phyloP scores from a whole-genome alignment of 1,140 invertebrate species.

The Drosophila micromelanica region DNA sequence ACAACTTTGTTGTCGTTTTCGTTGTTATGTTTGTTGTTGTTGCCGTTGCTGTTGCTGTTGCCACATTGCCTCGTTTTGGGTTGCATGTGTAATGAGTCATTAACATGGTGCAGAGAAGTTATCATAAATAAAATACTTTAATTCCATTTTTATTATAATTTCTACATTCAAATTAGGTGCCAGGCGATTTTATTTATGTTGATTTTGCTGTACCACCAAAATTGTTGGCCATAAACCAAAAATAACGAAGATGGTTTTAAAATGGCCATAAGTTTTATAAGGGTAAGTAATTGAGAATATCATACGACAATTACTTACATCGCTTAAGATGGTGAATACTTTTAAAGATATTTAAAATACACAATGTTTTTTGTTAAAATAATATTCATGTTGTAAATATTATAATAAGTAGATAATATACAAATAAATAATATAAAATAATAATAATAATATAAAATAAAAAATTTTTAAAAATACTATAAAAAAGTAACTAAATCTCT shows the following conservation, averaged over 20 bases:
- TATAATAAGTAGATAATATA: too few relatives aligned
- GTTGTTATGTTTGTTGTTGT: constrained; percentile 8
- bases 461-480: too few relatives aligned
- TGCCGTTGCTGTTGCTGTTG: constrained; percentile 8
- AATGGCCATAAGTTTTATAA: constrained; percentile 1
- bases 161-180: constrained; percentile 72
- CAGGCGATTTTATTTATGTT: constrained; percentile 70
- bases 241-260: constrained; percentile 2
- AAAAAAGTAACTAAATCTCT: too few relatives aligned
- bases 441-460: too few relatives aligned
- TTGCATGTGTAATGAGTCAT: constrained; percentile 82
- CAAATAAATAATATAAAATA: too few relatives aligned
- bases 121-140: constrained; percentile 44
- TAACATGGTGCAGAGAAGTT: constrained; percentile 66
- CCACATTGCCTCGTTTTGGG: constrained; percentile 43
- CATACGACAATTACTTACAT: too few relatives aligned
- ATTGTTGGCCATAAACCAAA: constrained; percentile 11
- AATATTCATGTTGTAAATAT: too few relatives aligned
- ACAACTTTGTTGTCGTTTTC: constrained; percentile 42
- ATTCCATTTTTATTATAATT: constrained; percentile 56
- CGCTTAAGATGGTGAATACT: too few relatives aligned
- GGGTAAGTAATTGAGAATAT: constrained; percentile 4
- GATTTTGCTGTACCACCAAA: constrained; percentile 22
- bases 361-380: too few relatives aligned
- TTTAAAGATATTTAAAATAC: too few relatives aligned